phyloP scores from a whole-genome alignment of 92 coral and sea anemone genomes.

The Bergia puertoricense region DNA sequence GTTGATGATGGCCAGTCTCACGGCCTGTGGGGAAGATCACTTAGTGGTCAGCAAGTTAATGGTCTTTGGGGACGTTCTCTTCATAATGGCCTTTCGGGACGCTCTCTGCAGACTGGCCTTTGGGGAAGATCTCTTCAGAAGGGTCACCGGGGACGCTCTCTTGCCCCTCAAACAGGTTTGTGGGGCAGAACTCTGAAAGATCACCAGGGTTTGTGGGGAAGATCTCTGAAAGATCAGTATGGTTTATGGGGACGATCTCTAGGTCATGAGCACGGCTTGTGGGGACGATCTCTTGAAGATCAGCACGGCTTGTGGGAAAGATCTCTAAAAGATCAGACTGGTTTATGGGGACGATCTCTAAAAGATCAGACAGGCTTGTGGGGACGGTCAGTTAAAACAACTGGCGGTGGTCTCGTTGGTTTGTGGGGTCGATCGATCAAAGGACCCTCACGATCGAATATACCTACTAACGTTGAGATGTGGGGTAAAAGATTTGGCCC shows the following conservation, averaged over 20 bases:
- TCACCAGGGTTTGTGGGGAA: not conserved
- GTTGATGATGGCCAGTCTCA: not conserved
- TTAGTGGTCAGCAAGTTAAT: not conserved
- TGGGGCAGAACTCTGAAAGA: not conserved
- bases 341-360: constrained; percentile 20
- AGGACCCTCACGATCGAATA: not conserved
- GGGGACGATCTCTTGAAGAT: not conserved
- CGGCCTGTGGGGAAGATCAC: constrained; percentile 20
- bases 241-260: constrained; percentile 25
- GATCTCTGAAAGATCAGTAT: not conserved
- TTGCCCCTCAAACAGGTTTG: not conserved
- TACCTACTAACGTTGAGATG: not conserved
- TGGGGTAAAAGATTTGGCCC: constrained; percentile 6
- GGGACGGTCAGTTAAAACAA: not conserved
- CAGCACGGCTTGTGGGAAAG: constrained; percentile 4
- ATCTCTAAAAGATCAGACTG: not conserved
- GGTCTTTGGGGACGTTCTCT: constrained; percentile 12
- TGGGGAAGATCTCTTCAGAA: not conserved
- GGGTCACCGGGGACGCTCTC: constrained; percentile 2
- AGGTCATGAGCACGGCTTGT: not conserved
- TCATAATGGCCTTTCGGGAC: not conserved
- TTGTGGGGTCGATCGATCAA: constrained; percentile 5
- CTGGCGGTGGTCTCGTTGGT: not conserved
- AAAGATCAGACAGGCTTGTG: not conserved
- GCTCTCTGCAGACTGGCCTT: not conserved